Evolutionary conservation across 2,888 invertebrate genomes (phyloP).

Genomic region (Papilio protenor): DNA sequence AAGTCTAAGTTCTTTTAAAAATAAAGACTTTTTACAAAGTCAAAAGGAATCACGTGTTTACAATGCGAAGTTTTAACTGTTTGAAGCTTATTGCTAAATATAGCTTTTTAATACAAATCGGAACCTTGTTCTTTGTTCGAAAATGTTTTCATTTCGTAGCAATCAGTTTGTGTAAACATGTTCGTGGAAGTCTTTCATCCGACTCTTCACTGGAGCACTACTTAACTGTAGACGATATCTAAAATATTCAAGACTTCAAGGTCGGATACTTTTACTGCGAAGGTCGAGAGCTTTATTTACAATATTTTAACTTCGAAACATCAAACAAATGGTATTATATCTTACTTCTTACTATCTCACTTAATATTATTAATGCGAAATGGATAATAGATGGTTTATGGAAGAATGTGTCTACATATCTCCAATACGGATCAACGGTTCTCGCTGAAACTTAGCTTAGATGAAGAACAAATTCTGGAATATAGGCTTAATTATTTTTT

Average conservation of each 20-base stretch:
- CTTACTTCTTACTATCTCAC: neutral
- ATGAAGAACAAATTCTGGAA: no score
- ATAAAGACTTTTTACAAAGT: no score
- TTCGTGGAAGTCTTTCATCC: slow-evolving; percentile 8
- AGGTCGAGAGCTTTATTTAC: slow-evolving; percentile 26
- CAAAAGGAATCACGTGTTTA: no score
- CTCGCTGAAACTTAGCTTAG: no score
- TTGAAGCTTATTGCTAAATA: neutral
- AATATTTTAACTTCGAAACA: neutral
- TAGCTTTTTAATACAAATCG: neutral
- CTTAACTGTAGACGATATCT: slow-evolving; percentile 11
- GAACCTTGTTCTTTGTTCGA: neutral
- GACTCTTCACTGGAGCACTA: neutral
- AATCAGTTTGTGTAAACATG: slow-evolving; percentile 9
- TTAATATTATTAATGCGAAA: no score
- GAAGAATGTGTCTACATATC: no score
- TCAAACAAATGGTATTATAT: neutral
- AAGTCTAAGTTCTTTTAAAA: no score
- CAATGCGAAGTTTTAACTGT: no score
- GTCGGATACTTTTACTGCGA: slow-evolving; percentile 6
- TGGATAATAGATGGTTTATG: no score
- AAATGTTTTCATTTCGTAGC: neutral
- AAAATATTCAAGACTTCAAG: slow-evolving; percentile 22
- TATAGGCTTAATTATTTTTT: no score
- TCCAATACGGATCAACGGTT: no score